Percentiles rank a stretch among this genome's conserved stretches.
Evolutionary conservation across 2,113 vertebrate genomes (phyloP).

Genomic region (Barbus barbus): DNA sequence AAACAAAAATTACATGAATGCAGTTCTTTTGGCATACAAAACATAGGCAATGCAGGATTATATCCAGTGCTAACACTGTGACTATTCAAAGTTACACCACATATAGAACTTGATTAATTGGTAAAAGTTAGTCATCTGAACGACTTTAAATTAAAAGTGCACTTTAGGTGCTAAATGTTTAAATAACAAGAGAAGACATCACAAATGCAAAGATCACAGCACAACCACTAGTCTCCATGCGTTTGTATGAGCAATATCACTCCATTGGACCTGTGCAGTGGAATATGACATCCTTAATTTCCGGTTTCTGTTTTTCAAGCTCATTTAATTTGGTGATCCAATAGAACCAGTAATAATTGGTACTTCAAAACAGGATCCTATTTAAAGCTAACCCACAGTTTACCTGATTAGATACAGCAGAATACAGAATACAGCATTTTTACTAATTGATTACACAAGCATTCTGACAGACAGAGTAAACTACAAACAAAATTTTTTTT

Average conservation of each 20-base stretch:
- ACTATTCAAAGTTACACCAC: not conserved
- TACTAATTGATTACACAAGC: constrained; percentile 9
- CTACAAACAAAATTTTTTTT: constrained; percentile 27
- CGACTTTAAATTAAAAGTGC: constrained; percentile 28
- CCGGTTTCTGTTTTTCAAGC: not conserved
- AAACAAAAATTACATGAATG: constrained; percentile 64
- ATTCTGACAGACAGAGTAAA: constrained; percentile 28
- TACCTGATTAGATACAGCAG: constrained; percentile 19
- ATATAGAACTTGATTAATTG: constrained; percentile 11
- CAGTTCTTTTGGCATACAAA: constrained; percentile 63
- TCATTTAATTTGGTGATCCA: not conserved
- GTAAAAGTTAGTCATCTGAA: not conserved
- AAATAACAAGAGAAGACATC: not conserved
- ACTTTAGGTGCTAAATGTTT: constrained; percentile 13
- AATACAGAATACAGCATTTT: constrained; percentile 8
- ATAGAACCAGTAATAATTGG: not conserved
- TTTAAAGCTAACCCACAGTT: constrained; percentile 7
- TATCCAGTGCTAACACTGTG: constrained; percentile 41
- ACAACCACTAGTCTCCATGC: constrained; percentile 16
- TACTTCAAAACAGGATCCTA: constrained; percentile 7
- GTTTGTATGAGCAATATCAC: not conserved
- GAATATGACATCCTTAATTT: not conserved
- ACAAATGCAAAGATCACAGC: constrained; percentile 27
- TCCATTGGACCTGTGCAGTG: not conserved
- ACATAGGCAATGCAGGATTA: constrained; percentile 60